Percentiles rank a stretch among this genome's conserved stretches.
Conservation (phyloP, 2,113 vertebrate genomes). For the Oxyruncus cristatus region DNA sequence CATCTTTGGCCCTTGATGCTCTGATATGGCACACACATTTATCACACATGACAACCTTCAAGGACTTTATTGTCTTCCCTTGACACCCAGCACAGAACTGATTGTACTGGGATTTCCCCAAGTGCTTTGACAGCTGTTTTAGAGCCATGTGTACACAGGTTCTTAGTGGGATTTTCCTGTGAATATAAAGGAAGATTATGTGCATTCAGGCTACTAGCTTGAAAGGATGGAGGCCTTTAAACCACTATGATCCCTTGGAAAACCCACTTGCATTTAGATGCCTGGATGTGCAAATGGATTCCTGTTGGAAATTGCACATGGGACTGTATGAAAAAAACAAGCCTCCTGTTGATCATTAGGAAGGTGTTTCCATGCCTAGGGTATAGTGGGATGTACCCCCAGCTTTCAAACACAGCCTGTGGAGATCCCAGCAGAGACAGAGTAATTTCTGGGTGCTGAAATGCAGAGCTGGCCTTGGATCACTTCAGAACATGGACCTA, state of each 20-base stretch:
- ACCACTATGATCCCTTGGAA: neutral
- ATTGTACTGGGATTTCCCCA: neutral
- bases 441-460: neutral
- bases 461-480: neutral
- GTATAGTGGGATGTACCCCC: neutral
- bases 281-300: neutral
- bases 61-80: neutral
- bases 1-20: neutral
- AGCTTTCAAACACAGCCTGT: neutral
- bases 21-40: neutral
- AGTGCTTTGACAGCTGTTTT: neutral
- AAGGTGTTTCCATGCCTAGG: neutral
- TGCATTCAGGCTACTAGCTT: neutral
- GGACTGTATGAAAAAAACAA: neutral
- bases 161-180: neutral
- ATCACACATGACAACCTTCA: neutral
- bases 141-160: neutral
- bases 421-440: neutral
- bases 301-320: neutral
- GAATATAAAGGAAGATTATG: neutral
- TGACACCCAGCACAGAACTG: neutral
- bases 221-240: neutral
- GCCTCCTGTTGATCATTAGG: neutral
- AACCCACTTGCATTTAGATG: neutral
- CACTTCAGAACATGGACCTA: neutral